A percentile compares a stretch with the other conserved stretches of the same genome.
Evolutionary conservation across 92 coral and sea anemone genomes (phyloP).

Genomic region (Epizoanthus stellaris): DNA sequence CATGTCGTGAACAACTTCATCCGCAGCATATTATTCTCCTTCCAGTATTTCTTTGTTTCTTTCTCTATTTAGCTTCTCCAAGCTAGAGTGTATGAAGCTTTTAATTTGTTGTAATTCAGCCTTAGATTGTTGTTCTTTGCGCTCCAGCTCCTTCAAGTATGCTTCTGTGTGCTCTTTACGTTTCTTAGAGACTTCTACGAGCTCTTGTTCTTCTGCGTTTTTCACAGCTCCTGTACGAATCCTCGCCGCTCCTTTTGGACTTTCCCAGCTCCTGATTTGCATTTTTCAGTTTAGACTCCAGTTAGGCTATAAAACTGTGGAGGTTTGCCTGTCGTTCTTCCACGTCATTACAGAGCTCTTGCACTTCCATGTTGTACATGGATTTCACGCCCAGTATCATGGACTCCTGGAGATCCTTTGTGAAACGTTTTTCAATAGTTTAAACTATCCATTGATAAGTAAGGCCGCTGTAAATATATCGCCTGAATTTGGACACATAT

Average conservation of each 20-base stretch:
- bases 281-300: neutral
- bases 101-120: too few relatives aligned
- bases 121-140: too few relatives aligned
- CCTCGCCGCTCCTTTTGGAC: neutral
- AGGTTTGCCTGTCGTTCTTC: constrained; percentile 16
- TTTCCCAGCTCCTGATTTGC: neutral
- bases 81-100: too few relatives aligned
- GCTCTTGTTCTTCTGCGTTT: neutral
- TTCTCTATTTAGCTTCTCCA: too few relatives aligned
- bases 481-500: too few relatives aligned
- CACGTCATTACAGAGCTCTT: too few relatives aligned
- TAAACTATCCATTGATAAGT: too few relatives aligned
- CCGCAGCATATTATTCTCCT: neutral
- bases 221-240: neutral
- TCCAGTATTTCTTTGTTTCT: too few relatives aligned
- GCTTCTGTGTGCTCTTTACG: neutral
- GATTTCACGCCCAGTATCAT: constrained; percentile 8
- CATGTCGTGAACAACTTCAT: constrained; percentile 9
- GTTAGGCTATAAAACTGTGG: constrained; percentile 1
- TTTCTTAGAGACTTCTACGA: constrained; percentile 4
- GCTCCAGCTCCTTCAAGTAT: too few relatives aligned
- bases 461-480: too few relatives aligned
- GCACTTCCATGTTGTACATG: too few relatives aligned
- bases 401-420: neutral
- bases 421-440: too few relatives aligned